Conservation (phyloP, 2,888 invertebrate species). For the Ormyrus nitidulus region DNA sequence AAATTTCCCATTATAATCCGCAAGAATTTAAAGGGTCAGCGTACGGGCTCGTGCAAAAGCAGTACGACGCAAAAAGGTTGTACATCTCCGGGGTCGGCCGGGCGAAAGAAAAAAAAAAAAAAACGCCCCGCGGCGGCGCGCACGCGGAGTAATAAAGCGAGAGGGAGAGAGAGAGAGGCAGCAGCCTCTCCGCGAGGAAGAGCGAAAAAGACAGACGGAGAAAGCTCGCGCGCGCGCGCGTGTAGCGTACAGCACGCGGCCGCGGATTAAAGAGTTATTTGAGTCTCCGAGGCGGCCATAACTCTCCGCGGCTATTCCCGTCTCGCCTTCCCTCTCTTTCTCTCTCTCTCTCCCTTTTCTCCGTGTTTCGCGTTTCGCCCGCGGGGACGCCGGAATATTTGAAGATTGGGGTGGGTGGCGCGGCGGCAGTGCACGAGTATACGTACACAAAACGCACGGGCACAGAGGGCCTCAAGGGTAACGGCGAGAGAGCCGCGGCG, state of each 20-base stretch:
- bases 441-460: slow-evolving; percentile 16
- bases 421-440: not conserved
- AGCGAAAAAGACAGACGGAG: slow-evolving; percentile 57
- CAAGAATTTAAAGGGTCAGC: slow-evolving; percentile 47
- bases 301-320: slow-evolving; percentile 74
- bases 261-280: slow-evolving; percentile 76
- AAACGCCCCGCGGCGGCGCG: not conserved
- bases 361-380: slow-evolving; percentile 32
- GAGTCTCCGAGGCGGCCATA: slow-evolving; percentile 75
- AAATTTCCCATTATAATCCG: slow-evolving; percentile 54
- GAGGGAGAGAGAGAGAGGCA: slow-evolving; percentile 32
- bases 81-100: not conserved
- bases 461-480: slow-evolving; percentile 9
- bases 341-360: slow-evolving; percentile 13
- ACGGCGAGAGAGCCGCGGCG: slow-evolving; percentile 27
- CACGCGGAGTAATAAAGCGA: slow-evolving; percentile 51
- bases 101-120: slow-evolving; percentile 6
- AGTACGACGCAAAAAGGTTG: slow-evolving; percentile 7
- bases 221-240: slow-evolving; percentile 58
- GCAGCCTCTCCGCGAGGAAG: slow-evolving; percentile 29
- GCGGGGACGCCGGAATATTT: slow-evolving; percentile 69
- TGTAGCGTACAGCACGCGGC: slow-evolving; percentile 70
- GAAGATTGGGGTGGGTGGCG: slow-evolving; percentile 73
- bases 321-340: slow-evolving; percentile 61
- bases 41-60: not conserved